Percentiles rank a stretch among this genome's conserved stretches.
phyloP scores from a whole-genome alignment of 2,797 vertebrate genomes.

The Anabacerthia variegaticeps region DNA sequence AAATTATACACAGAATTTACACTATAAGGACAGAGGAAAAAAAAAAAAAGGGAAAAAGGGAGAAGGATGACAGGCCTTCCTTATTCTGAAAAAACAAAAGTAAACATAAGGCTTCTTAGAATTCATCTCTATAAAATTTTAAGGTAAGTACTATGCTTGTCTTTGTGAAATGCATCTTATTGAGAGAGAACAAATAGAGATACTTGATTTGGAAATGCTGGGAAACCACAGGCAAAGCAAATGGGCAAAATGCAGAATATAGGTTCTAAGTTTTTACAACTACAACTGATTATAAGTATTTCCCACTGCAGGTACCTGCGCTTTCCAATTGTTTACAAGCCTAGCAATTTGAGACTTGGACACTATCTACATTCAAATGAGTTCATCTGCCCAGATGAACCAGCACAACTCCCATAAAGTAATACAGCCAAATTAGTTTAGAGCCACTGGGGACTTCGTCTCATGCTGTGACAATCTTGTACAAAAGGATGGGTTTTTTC shows the following conservation, averaged over 20 bases:
- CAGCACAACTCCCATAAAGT: background rate
- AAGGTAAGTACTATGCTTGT: background rate
- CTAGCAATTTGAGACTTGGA: background rate
- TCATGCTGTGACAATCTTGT: background rate
- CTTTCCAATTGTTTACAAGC: background rate
- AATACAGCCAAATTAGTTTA: background rate
- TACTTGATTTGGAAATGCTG: background rate
- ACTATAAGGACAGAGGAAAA: accelerated
- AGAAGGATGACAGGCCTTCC: background rate
- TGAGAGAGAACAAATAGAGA: background rate
- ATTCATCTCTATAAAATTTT: background rate
- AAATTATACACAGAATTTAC: background rate
- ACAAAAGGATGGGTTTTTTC: accelerated
- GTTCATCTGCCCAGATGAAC: background rate
- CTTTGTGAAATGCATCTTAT: background rate
- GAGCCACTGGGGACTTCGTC: background rate
- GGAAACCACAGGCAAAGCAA: background rate
- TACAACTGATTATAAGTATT: background rate
- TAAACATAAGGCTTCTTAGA: background rate
- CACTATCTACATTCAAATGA: background rate
- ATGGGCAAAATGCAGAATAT: background rate
- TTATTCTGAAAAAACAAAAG: background rate
- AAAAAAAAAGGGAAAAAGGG: background rate
- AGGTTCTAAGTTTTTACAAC: background rate
- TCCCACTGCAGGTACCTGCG: background rate